A percentile compares a stretch with the other conserved stretches of the same genome.
phyloP scores from a whole-genome alignment of 2,888 invertebrate species.

The Drosophila neotestacea region DNA sequence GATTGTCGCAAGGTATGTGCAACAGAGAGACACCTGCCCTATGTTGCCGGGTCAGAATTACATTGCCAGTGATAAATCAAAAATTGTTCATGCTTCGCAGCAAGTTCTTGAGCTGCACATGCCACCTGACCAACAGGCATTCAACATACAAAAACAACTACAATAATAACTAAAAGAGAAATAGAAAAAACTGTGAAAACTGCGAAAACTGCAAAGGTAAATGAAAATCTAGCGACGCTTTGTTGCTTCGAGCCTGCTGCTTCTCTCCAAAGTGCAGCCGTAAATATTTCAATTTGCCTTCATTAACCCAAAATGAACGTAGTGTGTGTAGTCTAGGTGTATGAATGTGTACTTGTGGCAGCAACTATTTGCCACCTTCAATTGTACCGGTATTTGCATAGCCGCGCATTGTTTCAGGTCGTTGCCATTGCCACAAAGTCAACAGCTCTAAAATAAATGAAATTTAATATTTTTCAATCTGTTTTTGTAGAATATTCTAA shows the following conservation, averaged over 20 bases:
- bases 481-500: not conserved
- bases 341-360: constrained; percentile 11
- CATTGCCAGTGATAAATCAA: constrained; percentile 71
- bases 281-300: constrained; percentile 74
- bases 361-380: constrained; percentile 28
- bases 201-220: constrained; percentile 25
- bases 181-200: constrained; percentile 11
- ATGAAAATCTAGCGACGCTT: constrained; percentile 66
- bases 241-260: constrained; percentile 26
- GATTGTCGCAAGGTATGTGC: constrained; percentile 43
- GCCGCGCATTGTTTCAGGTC: not conserved
- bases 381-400: constrained; percentile 8
- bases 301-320: constrained; percentile 53
- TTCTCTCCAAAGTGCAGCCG: constrained; percentile 70
- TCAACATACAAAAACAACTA: constrained; percentile 2
- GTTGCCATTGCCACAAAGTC: constrained; percentile 4
- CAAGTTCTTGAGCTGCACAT: constrained; percentile 57
- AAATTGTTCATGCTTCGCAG: constrained; percentile 60
- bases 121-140: constrained; percentile 14
- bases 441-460: not conserved
- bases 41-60: not conserved
- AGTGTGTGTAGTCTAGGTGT: constrained; percentile 3
- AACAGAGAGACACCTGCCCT: constrained; percentile 16
- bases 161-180: constrained; percentile 1
- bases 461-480: constrained; percentile 30